Conservation (phyloP, 2,797 vertebrate species). For the Onychomys leucogaster region DNA sequence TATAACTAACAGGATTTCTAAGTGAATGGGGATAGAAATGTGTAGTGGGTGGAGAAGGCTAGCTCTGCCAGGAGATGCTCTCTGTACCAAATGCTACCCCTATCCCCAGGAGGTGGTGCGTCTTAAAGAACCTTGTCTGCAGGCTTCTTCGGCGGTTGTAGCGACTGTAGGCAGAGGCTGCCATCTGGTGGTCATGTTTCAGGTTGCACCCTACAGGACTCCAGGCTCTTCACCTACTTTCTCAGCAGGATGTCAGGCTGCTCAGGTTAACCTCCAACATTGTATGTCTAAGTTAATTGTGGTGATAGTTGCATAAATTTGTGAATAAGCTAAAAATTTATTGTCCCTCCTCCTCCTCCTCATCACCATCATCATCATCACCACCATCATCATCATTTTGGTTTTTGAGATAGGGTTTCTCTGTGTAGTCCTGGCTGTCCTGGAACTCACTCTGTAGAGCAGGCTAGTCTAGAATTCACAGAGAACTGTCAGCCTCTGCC, state of each 20-base stretch:
- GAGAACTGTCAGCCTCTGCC: neutral
- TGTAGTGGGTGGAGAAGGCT: neutral
- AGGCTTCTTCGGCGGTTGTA: neutral
- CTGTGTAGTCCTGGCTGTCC: neutral
- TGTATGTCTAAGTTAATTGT: neutral
- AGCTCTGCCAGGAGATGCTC: neutral
- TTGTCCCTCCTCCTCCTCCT: neutral
- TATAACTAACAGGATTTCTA: neutral
- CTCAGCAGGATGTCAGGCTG: neutral
- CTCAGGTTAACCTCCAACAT: neutral
- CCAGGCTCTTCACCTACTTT: neutral
- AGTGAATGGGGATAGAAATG: no score
- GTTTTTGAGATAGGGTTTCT: neutral
- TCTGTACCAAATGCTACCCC: neutral
- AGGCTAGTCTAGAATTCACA: neutral
- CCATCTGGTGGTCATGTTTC: neutral
- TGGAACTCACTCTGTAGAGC: neutral
- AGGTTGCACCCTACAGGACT: neutral
- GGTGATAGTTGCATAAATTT: neutral
- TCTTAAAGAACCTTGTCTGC: no score
- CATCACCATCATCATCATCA: neutral
- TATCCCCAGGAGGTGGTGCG: no score
- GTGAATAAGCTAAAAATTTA: neutral
- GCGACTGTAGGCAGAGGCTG: neutral
- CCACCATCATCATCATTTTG: no score